These are phyloP conservation scores for Idaea dimidiata DNA, from an alignment of 2,888 invertebrate genomes.

Conservation along the genomic window DNA sequence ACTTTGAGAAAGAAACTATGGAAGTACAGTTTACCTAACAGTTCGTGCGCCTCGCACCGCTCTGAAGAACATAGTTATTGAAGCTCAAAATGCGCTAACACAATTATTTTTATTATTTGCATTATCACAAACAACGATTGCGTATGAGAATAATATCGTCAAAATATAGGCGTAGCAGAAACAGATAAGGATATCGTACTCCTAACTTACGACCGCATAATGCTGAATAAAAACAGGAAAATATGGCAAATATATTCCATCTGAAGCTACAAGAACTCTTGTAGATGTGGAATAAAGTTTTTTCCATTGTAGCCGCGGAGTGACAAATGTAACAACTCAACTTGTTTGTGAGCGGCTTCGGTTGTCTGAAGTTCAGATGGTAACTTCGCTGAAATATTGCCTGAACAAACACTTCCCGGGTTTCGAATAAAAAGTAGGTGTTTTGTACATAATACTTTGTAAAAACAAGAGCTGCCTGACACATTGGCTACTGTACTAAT, in stretches of 20 bases:
- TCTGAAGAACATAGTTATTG: too few species aligned
- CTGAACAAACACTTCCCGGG: not conserved
- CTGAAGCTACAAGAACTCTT: not conserved
- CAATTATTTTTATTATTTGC: too few species aligned
- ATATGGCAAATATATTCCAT: not conserved
- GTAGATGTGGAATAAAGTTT: not conserved
- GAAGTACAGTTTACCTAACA: too few species aligned
- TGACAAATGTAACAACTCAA: constrained; percentile 1
- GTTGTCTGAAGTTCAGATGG: not conserved
- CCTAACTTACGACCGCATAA: not conserved
- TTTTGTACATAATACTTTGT: not conserved
- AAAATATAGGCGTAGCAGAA: not conserved
- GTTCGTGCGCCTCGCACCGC: too few species aligned
- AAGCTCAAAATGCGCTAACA: too few species aligned
- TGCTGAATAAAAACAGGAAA: not conserved
- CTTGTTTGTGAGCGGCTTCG: not conserved
- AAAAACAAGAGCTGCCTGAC: not conserved
- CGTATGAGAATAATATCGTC: not conserved
- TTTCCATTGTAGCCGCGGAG: not conserved
- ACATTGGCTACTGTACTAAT: not conserved
- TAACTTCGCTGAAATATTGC: not conserved
- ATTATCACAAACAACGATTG: not conserved
- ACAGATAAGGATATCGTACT: not conserved
- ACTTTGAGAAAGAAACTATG: too few species aligned
- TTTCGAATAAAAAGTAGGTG: not conserved